These are phyloP conservation scores for Drosophila hydei DNA, from an alignment of 1,140 invertebrate genomes.

Conservation along the genomic window DNA sequence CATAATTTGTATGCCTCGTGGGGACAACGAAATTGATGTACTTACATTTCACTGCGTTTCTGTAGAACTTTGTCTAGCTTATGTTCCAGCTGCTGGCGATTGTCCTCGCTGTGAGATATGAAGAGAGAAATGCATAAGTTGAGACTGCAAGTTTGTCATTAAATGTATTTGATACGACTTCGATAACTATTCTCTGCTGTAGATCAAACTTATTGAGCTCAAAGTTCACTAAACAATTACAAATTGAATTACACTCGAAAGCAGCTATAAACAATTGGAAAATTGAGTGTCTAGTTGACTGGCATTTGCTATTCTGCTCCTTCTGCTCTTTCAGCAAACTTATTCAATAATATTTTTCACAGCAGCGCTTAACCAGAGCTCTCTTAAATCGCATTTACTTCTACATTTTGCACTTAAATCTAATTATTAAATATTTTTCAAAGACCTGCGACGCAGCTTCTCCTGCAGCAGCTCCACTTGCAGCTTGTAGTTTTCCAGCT, in stretches of 20 bases:
- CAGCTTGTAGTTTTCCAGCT: slow-evolving; percentile 82
- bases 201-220: no score
- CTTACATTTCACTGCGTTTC: slow-evolving; percentile 80
- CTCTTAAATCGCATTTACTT: no score
- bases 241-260: no score
- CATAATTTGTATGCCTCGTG: not conserved
- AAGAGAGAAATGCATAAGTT: not conserved
- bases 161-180: not conserved
- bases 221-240: no score
- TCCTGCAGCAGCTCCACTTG: slow-evolving; percentile 81
- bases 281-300: no score
- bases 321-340: no score
- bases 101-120: slow-evolving; percentile 64
- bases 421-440: slow-evolving; percentile 1
- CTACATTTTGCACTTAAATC: no score
- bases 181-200: no score
- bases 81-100: slow-evolving; percentile 79
- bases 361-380: no score
- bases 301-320: no score
- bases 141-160: not conserved
- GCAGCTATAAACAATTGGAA: no score
- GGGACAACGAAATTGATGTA: slow-evolving; percentile 31
- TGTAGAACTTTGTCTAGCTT: slow-evolving; percentile 79
- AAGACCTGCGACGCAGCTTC: slow-evolving; percentile 77
- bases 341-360: no score